Conservation (phyloP, 2,113 vertebrate genomes). For the Scomber colias region DNA sequence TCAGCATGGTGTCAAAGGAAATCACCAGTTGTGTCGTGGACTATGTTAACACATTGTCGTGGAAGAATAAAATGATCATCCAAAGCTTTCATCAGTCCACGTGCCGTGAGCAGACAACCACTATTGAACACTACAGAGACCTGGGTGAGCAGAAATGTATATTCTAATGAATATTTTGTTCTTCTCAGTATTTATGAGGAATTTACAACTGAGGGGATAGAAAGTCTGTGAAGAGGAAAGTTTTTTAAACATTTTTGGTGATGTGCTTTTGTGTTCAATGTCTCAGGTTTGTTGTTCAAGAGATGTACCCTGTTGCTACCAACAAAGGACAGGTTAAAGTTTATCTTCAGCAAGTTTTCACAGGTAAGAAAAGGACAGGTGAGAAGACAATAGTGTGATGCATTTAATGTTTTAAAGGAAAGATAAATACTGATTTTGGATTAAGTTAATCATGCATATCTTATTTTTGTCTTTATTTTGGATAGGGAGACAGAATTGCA, state of each 20-base stretch:
- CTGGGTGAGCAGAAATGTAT: conserved; percentile 84
- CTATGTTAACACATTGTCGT: conserved; percentile 87
- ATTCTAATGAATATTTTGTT: not conserved
- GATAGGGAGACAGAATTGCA: not conserved
- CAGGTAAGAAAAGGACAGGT: conserved; percentile 81
- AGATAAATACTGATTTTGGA: no score
- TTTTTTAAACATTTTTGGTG: not conserved
- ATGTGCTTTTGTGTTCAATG: conserved; percentile 38
- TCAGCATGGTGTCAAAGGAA: conserved; percentile 92
- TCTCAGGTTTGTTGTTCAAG: conserved; percentile 91
- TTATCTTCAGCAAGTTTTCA: conserved; percentile 85
- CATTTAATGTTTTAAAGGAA: conserved; percentile 8
- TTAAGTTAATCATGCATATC: no score
- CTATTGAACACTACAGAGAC: conserved; percentile 87
- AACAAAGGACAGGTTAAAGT: conserved; percentile 91
- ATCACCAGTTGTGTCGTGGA: conserved; percentile 79
- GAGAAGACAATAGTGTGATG: not conserved
- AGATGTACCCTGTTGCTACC: conserved; percentile 91
- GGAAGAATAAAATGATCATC: conserved; percentile 85
- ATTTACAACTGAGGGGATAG: not conserved
- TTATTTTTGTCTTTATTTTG: no score
- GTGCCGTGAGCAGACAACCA: conserved; percentile 49
- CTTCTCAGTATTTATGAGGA: not conserved
- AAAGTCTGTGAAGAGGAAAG: not conserved
- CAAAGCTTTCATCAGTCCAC: conserved; percentile 84